Evolutionary conservation across 2,797 vertebrate genomes (phyloP).

Genomic region (Poecilia wingei): DNA sequence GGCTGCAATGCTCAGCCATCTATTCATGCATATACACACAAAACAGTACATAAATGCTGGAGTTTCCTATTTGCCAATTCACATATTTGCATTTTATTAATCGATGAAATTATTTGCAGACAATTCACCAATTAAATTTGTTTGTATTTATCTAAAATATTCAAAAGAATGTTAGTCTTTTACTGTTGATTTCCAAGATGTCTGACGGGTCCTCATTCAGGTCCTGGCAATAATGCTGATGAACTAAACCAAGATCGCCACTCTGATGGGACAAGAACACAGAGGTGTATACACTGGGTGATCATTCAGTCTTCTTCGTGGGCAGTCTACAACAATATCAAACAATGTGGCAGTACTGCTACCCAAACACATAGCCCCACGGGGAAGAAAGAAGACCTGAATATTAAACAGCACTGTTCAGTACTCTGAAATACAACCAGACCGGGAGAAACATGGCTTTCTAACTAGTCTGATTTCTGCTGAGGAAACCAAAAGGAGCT

Average conservation of each 20-base stretch:
- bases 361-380: slow-evolving; percentile 47
- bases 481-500: slow-evolving; percentile 11
- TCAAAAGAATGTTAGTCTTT: slow-evolving; percentile 32
- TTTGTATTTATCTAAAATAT: neutral
- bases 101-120: neutral
- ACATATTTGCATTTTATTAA: neutral
- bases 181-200: slow-evolving; percentile 50
- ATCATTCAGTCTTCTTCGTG: slow-evolving; percentile 43
- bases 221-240: slow-evolving; percentile 46
- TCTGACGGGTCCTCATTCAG: slow-evolving; percentile 46
- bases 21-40: neutral
- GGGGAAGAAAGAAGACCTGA: slow-evolving; percentile 21
- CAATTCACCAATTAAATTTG: neutral
- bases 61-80: neutral
- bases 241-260: slow-evolving; percentile 29
- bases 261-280: slow-evolving; percentile 31
- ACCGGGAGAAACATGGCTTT: slow-evolving; percentile 5
- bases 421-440: slow-evolving; percentile 16
- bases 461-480: neutral
- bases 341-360: slow-evolving; percentile 43
- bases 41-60: neutral
- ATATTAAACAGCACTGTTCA: slow-evolving; percentile 36
- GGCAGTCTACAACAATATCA: slow-evolving; percentile 50
- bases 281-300: slow-evolving; percentile 16
- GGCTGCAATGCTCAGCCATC: neutral